Evolutionary conservation across 2,888 invertebrate species (phyloP).

Genomic region (Fabriciana adippe): DNA sequence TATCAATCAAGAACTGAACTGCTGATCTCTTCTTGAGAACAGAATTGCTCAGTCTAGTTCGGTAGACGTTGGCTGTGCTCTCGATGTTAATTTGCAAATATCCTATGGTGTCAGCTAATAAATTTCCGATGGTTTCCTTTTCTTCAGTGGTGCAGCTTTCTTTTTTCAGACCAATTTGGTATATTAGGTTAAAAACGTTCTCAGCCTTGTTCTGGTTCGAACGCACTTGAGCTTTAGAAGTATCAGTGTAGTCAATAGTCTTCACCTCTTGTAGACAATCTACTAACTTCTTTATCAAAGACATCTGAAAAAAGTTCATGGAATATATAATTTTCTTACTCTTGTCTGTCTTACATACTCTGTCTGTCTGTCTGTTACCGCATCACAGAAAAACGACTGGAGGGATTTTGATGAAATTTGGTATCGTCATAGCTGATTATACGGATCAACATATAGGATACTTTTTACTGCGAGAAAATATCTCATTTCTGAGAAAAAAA

Average conservation of each 20-base stretch:
- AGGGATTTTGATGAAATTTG: too few species aligned
- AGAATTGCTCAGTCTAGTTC: neutral
- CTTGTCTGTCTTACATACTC: neutral
- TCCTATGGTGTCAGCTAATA: conserved; percentile 3
- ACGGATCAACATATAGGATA: too few species aligned
- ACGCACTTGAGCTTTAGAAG: neutral
- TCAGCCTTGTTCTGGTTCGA: neutral
- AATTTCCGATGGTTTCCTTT: neutral
- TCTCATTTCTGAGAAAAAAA: too few species aligned
- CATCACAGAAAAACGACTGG: too few species aligned
- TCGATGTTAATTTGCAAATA: neutral
- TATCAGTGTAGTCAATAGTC: neutral
- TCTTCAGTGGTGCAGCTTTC: neutral
- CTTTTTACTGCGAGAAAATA: too few species aligned
- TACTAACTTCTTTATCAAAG: neutral
- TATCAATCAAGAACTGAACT: neutral
- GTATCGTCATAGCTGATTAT: too few species aligned
- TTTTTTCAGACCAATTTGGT: neutral
- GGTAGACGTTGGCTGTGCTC: neutral
- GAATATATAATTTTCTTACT: neutral
- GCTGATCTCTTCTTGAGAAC: conserved; percentile 1
- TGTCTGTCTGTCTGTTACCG: too few species aligned
- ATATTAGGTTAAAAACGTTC: neutral
- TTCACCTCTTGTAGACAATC: neutral
- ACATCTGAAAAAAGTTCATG: neutral